Conservation (phyloP, 2,797 vertebrate species). For the Coregonus sp. region DNA sequence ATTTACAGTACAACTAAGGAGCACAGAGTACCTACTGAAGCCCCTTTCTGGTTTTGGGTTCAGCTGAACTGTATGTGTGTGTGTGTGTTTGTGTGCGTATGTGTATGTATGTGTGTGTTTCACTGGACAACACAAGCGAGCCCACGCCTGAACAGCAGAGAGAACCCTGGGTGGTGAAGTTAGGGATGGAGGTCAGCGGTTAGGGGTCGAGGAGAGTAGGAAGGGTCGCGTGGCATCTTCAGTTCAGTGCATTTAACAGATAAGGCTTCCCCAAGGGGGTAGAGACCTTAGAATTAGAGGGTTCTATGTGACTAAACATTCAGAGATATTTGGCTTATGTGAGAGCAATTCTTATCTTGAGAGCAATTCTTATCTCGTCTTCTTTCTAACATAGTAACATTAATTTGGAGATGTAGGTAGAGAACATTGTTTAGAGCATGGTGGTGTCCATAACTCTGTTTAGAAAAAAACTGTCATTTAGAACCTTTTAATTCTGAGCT, state of each 20-base stretch:
- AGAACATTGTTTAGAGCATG: too few relatives aligned
- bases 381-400: too few relatives aligned
- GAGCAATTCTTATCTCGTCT: too few relatives aligned
- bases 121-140: conserved; percentile 11
- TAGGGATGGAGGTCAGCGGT: conserved; percentile 33
- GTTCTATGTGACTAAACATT: background rate
- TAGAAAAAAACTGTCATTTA: too few relatives aligned
- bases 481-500: background rate
- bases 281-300: conserved; percentile 15
- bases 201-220: conserved; percentile 25
- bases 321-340: background rate
- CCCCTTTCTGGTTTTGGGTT: conserved; percentile 50
- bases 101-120: conserved; percentile 15
- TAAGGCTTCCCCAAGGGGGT: conserved; percentile 71
- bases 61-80: conserved; percentile 35
- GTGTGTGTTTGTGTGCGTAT: conserved; percentile 13
- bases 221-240: conserved; percentile 61
- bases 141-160: background rate
- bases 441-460: too few relatives aligned
- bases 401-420: too few relatives aligned
- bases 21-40: conserved; percentile 27
- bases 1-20: conserved; percentile 54
- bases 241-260: conserved; percentile 74
- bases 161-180: background rate
- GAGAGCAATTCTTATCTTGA: too few relatives aligned